phyloP scores from a whole-genome alignment of 1,140 invertebrate species.

The Panagrolaimus sp. region DNA sequence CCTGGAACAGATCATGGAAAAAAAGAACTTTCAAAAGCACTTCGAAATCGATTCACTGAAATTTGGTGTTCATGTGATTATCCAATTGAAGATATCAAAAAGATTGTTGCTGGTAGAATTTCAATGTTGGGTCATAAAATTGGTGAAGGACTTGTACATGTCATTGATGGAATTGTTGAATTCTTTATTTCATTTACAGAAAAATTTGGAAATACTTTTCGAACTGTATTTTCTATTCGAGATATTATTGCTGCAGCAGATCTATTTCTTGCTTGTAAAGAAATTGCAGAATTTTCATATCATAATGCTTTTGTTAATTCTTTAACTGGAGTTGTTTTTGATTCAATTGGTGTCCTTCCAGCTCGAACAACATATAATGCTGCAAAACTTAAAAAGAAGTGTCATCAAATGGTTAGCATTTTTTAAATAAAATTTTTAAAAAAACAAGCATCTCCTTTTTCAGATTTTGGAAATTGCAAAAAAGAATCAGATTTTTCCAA shows the following conservation, averaged over 20 bases:
- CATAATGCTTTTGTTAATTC: constrained; percentile 71
- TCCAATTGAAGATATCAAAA: constrained; percentile 69
- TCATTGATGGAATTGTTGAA: constrained; percentile 58
- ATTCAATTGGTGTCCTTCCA: constrained; percentile 69
- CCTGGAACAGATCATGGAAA: constrained; percentile 99
- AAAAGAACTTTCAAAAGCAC: constrained; percentile 93
- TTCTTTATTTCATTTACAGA: constrained; percentile 70
- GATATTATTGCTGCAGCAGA: constrained; percentile 86
- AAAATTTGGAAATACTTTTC: constrained; percentile 36
- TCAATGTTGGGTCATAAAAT: neutral
- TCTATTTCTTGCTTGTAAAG: constrained; percentile 68
- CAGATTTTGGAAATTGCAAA: too few relatives aligned
- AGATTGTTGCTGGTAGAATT: constrained; percentile 63
- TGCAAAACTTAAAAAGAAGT: constrained; percentile 5
- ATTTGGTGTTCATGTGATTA: constrained; percentile 85
- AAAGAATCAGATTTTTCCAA: too few relatives aligned
- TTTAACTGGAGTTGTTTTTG: constrained; percentile 79
- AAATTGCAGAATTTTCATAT: constrained; percentile 21
- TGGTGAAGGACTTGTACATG: neutral
- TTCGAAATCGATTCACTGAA: constrained; percentile 95
- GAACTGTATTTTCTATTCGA: constrained; percentile 72
- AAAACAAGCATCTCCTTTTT: too few relatives aligned
- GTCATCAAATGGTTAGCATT: neutral
- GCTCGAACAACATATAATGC: constrained; percentile 23
- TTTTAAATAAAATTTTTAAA: neutral